A percentile compares a stretch with the other conserved stretches of the same genome.
phyloP scores from a whole-genome alignment of 2,797 vertebrate species.

The Pseudocheirus occidentalis region DNA sequence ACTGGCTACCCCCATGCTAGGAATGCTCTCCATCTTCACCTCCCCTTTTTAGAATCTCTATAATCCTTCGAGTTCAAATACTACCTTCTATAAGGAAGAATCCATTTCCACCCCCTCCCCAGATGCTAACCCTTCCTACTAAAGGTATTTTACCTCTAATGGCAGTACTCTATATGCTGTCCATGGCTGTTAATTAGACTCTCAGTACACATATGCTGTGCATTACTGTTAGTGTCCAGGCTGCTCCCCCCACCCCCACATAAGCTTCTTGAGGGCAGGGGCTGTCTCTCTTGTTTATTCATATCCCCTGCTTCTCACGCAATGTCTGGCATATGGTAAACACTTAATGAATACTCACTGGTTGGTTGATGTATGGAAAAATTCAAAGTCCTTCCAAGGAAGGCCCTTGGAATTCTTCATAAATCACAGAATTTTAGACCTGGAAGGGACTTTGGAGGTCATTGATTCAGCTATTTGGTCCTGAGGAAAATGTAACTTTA shows the following conservation, averaged over 20 bases:
- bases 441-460: neutral
- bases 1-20: neutral
- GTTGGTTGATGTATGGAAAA: neutral
- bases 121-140: neutral
- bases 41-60: neutral
- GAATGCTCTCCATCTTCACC: neutral
- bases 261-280: neutral
- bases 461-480: slow-evolving; percentile 30
- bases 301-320: neutral
- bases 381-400: slow-evolving; percentile 16
- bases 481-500: slow-evolving; percentile 41
- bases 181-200: too few species aligned
- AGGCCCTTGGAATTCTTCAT: slow-evolving; percentile 1
- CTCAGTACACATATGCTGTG: neutral
- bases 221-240: too few species aligned
- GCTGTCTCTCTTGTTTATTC: neutral
- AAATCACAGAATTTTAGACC: slow-evolving; percentile 35
- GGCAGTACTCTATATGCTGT: too few species aligned
- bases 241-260: neutral
- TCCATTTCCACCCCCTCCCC: neutral
- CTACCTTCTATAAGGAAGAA: neutral
- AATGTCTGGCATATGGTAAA: neutral
- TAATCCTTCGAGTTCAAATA: neutral
- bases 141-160: neutral
- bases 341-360: neutral